Percentiles rank a stretch among this genome's conserved stretches.
Conservation (phyloP, 2,113 vertebrate species). For the Myotis brandtii region DNA sequence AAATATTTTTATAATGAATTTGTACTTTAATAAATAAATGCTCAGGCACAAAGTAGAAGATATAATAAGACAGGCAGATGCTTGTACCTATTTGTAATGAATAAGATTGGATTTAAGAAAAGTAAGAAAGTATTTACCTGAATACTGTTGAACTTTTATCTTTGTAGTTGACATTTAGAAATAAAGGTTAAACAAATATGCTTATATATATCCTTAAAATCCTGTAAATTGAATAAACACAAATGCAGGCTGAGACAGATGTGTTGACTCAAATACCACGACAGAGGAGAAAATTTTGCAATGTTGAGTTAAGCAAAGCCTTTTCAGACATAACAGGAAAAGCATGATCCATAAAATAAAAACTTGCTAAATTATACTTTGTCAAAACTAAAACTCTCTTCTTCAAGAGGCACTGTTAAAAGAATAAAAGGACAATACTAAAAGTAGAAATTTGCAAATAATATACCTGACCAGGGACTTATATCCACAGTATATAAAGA, state of each 20-base stretch:
- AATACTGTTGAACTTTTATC: not conserved
- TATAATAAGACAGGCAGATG: not conserved
- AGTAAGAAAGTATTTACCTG: not conserved
- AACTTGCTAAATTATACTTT: not conserved
- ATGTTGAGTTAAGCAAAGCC: constrained; percentile 9
- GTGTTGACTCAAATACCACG: not conserved
- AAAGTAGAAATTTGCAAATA: not conserved
- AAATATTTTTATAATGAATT: constrained; percentile 7
- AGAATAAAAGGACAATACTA: not conserved
- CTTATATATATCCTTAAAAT: not conserved
- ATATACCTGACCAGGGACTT: not conserved
- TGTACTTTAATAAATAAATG: not conserved
- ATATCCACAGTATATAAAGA: not conserved
- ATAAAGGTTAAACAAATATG: constrained; percentile 8
- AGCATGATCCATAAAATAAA: constrained; percentile 11
- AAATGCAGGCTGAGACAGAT: not conserved
- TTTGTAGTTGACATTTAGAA: constrained; percentile 25
- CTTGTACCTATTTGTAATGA: not conserved
- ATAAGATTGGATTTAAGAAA: not conserved
- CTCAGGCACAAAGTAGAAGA: not conserved
- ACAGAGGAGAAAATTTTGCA: not conserved
- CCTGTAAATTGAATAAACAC: not conserved
- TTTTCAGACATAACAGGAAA: not conserved
- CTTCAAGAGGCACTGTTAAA: not conserved
- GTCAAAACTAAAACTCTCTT: not conserved